phyloP scores from a whole-genome alignment of 2,888 invertebrate genomes.

The Agrilus cyanescens region DNA sequence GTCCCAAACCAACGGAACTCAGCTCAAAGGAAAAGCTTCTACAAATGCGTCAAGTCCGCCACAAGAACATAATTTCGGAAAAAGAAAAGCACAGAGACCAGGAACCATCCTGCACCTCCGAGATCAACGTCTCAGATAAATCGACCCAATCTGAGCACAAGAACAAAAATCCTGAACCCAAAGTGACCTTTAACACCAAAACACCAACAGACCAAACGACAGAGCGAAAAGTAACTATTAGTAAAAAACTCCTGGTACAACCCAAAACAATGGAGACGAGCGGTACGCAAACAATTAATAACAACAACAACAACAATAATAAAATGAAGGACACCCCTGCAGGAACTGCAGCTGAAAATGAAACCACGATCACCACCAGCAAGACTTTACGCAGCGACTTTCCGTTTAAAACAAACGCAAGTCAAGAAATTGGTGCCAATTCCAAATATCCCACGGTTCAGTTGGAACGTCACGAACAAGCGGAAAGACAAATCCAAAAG shows the following conservation, averaged over 20 bases:
- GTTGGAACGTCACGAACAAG: slow-evolving; percentile 22
- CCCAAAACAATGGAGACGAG: slow-evolving; percentile 11
- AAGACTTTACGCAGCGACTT: slow-evolving; percentile 19
- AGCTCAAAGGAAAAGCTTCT: slow-evolving; percentile 32
- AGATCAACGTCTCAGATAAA: slow-evolving; percentile 1
- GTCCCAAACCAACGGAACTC: slow-evolving; percentile 6
- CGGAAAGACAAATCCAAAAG: slow-evolving; percentile 25
- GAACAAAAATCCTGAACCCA: not conserved
- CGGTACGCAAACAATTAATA: slow-evolving; percentile 15
- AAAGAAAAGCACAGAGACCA: slow-evolving; percentile 11
- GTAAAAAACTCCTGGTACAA: too few relatives aligned
- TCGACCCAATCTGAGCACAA: not conserved
- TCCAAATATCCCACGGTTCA: slow-evolving; percentile 21
- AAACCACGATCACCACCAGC: slow-evolving; percentile 6
- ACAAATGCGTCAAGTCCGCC: slow-evolving; percentile 35
- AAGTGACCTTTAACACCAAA: too few relatives aligned
- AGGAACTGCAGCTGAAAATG: not conserved
- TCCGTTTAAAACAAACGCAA: slow-evolving; percentile 13
- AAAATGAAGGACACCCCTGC: not conserved
- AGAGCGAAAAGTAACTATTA: too few relatives aligned
- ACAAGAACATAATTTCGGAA: slow-evolving; percentile 27
- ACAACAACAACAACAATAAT: slow-evolving; percentile 11
- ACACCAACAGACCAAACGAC: not conserved
- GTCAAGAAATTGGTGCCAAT: slow-evolving; percentile 12
- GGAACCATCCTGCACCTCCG: not conserved